phyloP scores from a whole-genome alignment of 30 jellyfish, hydroid and myxozoan species.

The Rhopilema esculentum region DNA sequence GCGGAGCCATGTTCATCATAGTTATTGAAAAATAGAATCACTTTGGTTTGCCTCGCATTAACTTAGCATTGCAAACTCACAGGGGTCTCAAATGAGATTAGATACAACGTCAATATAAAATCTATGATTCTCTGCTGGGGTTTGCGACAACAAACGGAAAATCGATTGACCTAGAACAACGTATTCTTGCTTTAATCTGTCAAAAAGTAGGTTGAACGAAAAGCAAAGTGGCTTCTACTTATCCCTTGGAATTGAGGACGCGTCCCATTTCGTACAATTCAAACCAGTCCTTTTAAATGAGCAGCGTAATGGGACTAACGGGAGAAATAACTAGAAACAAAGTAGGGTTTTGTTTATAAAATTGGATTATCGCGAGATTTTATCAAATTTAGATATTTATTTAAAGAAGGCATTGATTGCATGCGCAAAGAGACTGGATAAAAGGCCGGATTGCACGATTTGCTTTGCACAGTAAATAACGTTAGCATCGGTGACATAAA shows the following conservation, averaged over 20 bases:
- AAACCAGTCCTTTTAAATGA: not conserved
- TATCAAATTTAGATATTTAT: too few relatives aligned
- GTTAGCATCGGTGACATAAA: not conserved
- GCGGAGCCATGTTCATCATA: not conserved
- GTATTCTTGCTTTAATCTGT: not conserved
- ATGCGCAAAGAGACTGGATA: not conserved
- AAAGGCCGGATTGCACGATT: not conserved
- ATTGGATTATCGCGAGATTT: not conserved
- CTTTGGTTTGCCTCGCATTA: not conserved
- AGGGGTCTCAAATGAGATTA: not conserved
- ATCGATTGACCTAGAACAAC: not conserved
- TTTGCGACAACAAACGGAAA: not conserved
- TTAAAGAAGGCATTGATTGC: not conserved
- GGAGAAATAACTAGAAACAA: not conserved
- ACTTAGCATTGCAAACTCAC: not conserved
- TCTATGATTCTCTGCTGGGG: not conserved
- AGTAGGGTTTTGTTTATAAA: not conserved
- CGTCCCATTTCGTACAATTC: not conserved
- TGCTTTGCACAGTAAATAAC: not conserved
- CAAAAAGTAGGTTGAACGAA: not conserved
- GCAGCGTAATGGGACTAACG: not conserved
- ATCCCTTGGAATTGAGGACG: not conserved
- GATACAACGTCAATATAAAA: not conserved
- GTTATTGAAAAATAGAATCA: not conserved
- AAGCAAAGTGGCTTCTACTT: not conserved